These are phyloP conservation scores for Naso thynnoides DNA, from an alignment of 2,797 vertebrate species.

Conservation along the genomic window DNA sequence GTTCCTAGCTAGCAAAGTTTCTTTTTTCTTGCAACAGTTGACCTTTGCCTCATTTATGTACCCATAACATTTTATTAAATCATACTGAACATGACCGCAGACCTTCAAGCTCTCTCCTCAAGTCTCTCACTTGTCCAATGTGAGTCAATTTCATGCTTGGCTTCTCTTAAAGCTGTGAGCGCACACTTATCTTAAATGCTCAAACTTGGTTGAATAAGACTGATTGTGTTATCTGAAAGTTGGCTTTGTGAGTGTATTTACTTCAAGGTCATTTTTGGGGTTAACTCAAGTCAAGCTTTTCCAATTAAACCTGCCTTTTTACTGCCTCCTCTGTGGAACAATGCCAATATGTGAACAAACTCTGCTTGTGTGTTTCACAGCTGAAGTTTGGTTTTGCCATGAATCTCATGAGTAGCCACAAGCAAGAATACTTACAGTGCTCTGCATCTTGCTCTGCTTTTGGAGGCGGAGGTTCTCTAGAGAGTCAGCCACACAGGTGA, in stretches of 20 bases:
- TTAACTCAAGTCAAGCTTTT: slow-evolving; percentile 24
- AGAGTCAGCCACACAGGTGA: slow-evolving; percentile 97
- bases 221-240: slow-evolving; percentile 16
- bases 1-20: no score
- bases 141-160: slow-evolving; percentile 38
- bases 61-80: not conserved
- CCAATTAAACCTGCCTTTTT: slow-evolving; percentile 16
- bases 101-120: not conserved
- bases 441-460: slow-evolving; percentile 97
- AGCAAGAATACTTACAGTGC: slow-evolving; percentile 85
- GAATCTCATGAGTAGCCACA: not conserved
- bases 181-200: slow-evolving; percentile 9
- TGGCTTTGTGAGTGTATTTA: slow-evolving; percentile 6
- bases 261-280: not conserved
- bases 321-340: slow-evolving; percentile 3
- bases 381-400: not conserved
- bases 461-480: slow-evolving; percentile 97
- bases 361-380: slow-evolving; percentile 5
- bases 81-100: not conserved
- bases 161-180: slow-evolving; percentile 30
- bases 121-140: slow-evolving; percentile 7
- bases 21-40: not conserved
- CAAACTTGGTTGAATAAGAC: slow-evolving; percentile 12
- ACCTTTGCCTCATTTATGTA: not conserved
- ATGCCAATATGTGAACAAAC: slow-evolving; percentile 14